phyloP scores from a whole-genome alignment of 2,888 invertebrate genomes.

The Oeneis ivallda region DNA sequence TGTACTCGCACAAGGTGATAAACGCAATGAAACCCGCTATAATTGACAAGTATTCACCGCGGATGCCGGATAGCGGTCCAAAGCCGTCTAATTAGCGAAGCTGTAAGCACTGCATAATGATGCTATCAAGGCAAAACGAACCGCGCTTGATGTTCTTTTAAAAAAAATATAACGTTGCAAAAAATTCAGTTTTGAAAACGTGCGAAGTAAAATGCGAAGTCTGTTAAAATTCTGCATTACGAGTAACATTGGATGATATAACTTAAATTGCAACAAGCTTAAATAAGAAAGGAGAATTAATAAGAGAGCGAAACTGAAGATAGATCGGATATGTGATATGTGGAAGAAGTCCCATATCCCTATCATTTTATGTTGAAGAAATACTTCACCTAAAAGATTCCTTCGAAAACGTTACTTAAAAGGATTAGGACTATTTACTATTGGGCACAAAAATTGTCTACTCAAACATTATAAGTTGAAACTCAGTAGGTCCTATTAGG shows the following conservation, averaged over 20 bases:
- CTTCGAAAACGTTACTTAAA: no score
- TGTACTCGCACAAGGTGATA: conserved; percentile 24
- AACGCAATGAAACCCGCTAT: conserved; percentile 26
- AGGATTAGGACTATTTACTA: no score
- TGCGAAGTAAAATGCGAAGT: not conserved
- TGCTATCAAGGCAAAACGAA: conserved; percentile 32
- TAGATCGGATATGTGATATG: no score
- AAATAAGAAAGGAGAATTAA: no score
- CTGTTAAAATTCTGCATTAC: not conserved
- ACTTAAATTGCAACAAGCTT: not conserved
- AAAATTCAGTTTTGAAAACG: not conserved
- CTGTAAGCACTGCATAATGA: conserved; percentile 30
- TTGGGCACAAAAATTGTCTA: no score
- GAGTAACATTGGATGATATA: not conserved
- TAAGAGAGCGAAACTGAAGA: no score
- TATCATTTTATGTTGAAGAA: no score
- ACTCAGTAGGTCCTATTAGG: no score
- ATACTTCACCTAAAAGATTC: no score
- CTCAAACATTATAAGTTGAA: no score
- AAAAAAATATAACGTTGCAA: conserved; percentile 14
- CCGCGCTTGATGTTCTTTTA: conserved; percentile 29
- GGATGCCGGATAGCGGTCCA: conserved; percentile 19
- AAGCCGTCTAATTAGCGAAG: conserved; percentile 39
- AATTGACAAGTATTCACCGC: conserved; percentile 31
- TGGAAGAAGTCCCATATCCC: no score